Evolutionary conservation across 2,797 vertebrate species (phyloP), one percentile per base, ranked within the genome.

Genomic region (Telmatherina bonti): DNA sequence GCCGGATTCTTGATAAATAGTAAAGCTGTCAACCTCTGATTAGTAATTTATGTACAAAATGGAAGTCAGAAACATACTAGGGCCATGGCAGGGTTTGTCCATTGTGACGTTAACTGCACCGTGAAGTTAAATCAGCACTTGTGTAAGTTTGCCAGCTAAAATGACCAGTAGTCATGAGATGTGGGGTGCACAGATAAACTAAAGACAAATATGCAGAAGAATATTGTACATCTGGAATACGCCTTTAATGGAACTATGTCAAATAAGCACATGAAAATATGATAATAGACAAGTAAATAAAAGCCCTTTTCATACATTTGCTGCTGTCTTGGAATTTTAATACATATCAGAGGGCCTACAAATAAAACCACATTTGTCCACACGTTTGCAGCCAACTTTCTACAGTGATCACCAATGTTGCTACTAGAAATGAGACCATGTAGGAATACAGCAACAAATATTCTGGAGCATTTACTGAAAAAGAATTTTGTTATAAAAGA

Each of bases 81-180:
- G 75, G 70, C 64, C 63, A 41, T 58, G 51, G 71, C 56, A 67
- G 71, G 79, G 68, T 80, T 85, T 30, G 66, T 68, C 85, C 59
- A 80, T 78, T 60, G 60, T 79, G 84, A 88, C 85, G 83, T 68
- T 79, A 89, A 91, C 80, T 87, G 72, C 73, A 78, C 74, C 67
- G 31, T 49, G 9, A 65, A 84, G 71, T 77, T 38, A 77, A 62
- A 80, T 81, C 69, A 62, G 68, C 53, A 33, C 67, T 77, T 84
- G 76, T 77, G 82, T 85, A 80, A 67, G 79, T 85, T 82, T 82
- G 76, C 83, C 75, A 70, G 76, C 78, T 38, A 53, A 69, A 82
- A 88, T 72, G 81, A 67, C 72, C 80, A 60, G 78, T 53, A 45
- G 79, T 59, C 62, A 33, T 72, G n/a, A 65, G 79, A 75, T 72